These are phyloP conservation scores for Serrognathus titanus DNA, from an alignment of 2,888 invertebrate genomes.

Conservation along the genomic window DNA sequence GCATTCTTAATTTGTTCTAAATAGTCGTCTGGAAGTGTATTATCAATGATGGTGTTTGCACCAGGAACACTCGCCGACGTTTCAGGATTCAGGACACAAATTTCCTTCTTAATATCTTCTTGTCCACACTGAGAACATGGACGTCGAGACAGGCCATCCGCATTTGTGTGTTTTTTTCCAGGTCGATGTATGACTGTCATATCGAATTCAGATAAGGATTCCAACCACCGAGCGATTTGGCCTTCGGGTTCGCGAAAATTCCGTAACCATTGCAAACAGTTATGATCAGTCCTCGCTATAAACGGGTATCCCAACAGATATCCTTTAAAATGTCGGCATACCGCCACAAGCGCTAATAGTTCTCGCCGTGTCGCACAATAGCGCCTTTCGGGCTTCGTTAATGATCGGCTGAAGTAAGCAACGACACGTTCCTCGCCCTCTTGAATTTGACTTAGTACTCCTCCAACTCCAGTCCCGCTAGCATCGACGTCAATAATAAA, in stretches of 20 bases:
- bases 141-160: no score
- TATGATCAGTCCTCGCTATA: background rate
- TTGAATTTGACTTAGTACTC: background rate
- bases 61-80: background rate
- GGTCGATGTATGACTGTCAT: background rate
- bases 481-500: slow-evolving; percentile 1
- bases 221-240: background rate
- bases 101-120: no score
- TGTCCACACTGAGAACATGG: no score
- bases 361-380: background rate
- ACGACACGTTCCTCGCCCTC: background rate
- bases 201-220: background rate
- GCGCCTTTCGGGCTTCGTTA: background rate
- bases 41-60: background rate
- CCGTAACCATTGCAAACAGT: background rate
- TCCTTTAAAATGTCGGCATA: background rate
- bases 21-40: no score
- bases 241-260: background rate
- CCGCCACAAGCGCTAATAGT: background rate
- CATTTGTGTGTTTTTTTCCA: no score
- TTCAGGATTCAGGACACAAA: no score
- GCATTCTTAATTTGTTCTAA: no score
- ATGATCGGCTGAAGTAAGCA: background rate
- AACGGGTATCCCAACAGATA: background rate
- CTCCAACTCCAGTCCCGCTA: background rate